These are phyloP conservation scores for Norana najaformis DNA, from an alignment of 2,888 invertebrate genomes.

Conservation along the genomic window DNA sequence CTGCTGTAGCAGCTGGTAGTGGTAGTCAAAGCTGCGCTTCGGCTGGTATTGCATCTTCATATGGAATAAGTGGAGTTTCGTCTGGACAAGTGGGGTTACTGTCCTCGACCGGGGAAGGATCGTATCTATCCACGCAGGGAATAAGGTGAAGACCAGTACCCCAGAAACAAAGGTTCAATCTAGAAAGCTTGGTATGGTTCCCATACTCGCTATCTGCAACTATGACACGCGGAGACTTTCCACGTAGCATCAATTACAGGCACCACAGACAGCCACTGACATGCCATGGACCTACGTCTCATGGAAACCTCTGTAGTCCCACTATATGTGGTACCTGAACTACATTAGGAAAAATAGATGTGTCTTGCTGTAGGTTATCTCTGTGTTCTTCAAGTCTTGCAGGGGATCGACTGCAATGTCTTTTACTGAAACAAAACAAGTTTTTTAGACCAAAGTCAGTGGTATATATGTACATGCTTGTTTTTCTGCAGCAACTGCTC, in stretches of 20 bases:
- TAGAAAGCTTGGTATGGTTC: not conserved
- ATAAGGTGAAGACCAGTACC: not conserved
- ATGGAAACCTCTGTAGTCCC: not conserved
- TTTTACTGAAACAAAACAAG: no score
- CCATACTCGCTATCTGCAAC: no score
- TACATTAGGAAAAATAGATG: not conserved
- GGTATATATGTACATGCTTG: not conserved
- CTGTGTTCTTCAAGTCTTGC: no score
- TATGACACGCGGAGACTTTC: not conserved
- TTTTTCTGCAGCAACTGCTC: no score
- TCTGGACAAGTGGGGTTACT: not conserved
- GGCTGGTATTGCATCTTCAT: not conserved
- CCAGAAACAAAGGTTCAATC: not conserved
- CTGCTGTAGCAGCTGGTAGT: not conserved
- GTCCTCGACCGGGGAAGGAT: conserved; percentile 15
- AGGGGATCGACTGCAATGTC: no score
- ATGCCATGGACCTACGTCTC: not conserved
- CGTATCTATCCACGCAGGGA: not conserved
- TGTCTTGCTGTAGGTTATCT: not conserved
- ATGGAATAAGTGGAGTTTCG: not conserved
- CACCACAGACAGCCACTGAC: not conserved
- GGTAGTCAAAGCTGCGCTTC: not conserved
- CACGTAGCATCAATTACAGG: not conserved
- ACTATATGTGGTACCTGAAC: not conserved
- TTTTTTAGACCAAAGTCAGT: no score